Base-by-base conservation (phyloP, 2,888 invertebrate species). In the Drosophila mettleri region DNA sequence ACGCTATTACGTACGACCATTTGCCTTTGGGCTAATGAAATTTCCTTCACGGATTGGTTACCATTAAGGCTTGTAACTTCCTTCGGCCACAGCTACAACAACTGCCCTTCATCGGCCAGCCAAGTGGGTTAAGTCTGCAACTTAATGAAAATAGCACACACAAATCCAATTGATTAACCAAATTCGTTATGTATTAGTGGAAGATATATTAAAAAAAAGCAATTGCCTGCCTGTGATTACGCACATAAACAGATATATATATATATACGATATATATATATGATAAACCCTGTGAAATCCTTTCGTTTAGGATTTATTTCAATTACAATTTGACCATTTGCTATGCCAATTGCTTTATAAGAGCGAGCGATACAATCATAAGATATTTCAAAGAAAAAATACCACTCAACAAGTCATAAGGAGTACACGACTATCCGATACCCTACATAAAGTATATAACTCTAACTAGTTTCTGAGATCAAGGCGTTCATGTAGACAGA, bases 141-240 rank as follows among this genome's bases (percentile, higher is more conserved):
- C 57, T 77, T 74, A 78, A 73, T 74, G 68, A 67, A 67, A 77
- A 67, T 57, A 58, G 27, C 78, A 41, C 38, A 65, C 52, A 71
- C 53, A 77, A 77, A 73, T 74, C 74, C 61, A 73, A 73, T 67
- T 74, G 78, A 74, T 74, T 78, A 74, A 74, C 78, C 62, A 48
- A 73, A 67, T 67, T 73, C 58, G 39, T 67, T 45, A 52, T 52
- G 58, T 36, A 34, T 58, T 66, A 43, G 39, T 29, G 45, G 58
- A 27, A 33, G n/a, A 73, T 76, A 73, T 76, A 76, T 66, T 52
- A 58, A 55, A 72, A 48, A 18, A 6, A 4, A 31, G 5, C 38
- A 46, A 53, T 33, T 64, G 38, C 29, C 29, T 12, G 48, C 20
- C 14, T 10, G 3, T 38, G 10, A 5, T 16, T 16, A n/a, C 3